Conservation (phyloP, 2,888 invertebrate species). For the Tetramorium bicarinatum region DNA sequence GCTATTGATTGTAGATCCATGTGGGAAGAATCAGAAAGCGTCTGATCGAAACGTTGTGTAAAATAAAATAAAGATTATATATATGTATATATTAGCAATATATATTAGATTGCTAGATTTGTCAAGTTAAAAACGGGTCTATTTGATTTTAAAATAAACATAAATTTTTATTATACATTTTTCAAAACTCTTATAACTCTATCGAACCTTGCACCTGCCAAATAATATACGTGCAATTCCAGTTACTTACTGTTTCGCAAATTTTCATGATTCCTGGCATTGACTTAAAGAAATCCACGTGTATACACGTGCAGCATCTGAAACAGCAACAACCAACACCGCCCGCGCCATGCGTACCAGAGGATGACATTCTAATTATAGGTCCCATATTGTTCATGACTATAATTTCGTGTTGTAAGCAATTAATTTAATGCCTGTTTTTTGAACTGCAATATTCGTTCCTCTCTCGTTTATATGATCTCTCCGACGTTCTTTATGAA, state of each 20-base stretch:
- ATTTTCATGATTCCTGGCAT: slow-evolving; percentile 92
- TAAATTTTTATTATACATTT: background rate
- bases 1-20: too few species aligned
- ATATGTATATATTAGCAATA: too few species aligned
- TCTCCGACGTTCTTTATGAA: slow-evolving; percentile 2
- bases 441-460: background rate
- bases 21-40: too few species aligned
- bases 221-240: background rate
- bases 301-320: slow-evolving; percentile 92
- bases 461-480: background rate
- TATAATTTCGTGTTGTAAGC: slow-evolving; percentile 58
- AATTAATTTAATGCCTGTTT: background rate
- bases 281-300: slow-evolving; percentile 92
- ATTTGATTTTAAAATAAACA: background rate
- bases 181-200: background rate
- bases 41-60: too few species aligned
- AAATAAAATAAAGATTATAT: too few species aligned
- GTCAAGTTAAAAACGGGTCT: too few species aligned
- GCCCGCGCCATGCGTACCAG: slow-evolving; percentile 82
- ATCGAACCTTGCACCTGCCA: background rate
- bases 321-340: slow-evolving; percentile 91
- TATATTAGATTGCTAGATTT: too few species aligned
- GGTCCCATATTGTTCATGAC: slow-evolving; percentile 78
- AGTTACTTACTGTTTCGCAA: slow-evolving; percentile 90
- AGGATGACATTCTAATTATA: slow-evolving; percentile 80